Base-by-base conservation (phyloP, 2,113 vertebrate genomes). In the Anoplopoma fimbria region DNA sequence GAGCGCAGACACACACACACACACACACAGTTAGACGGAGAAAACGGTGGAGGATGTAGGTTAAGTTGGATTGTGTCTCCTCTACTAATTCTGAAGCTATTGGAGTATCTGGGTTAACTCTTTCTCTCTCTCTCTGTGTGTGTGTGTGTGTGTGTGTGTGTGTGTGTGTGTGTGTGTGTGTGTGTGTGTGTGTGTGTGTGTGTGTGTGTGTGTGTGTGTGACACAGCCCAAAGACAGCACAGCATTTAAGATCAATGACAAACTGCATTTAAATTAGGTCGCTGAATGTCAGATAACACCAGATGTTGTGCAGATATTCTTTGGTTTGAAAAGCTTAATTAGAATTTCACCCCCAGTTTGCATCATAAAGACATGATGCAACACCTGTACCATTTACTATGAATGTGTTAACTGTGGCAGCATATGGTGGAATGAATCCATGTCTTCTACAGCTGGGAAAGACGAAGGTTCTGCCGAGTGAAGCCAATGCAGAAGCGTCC, bases 31-130 rank as follows among this genome's bases (percentile, higher is more conserved):
- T 69, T 63, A 78, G 62, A 70, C 31, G 29, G 57, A 82, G 72
- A 65, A 64, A 75, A 84, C 78, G 61, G 87, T 53, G 27, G 60
- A 73, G 73, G 45, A 84, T 88, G 53, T 85, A 69, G 82, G 75
- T 77, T 90, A 82, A 9, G 57, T 47, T 47, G 27, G 73, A 68
- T 63, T 19, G 40, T 65, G 64, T 64, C 77, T 85, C 47, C 67
- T 70, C 82, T 49, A 38, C 64, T 51, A 58, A 57, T 71, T 76
- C 31, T 69, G 38, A 74, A 81, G 68, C 73, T 57, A 38, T 47
- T 27, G 57, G 47, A 64, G 51, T 57, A 85, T 79, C 49, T 80
- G 67, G 69, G 64, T 85, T 77, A 77, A 72, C 23, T 63, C 55
- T 63, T 17, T 69, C 27, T 69, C 23, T 21, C 47, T 51, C 47